Conservation (phyloP, 1,140 invertebrate species). For the Eriosoma lanigerum region DNA sequence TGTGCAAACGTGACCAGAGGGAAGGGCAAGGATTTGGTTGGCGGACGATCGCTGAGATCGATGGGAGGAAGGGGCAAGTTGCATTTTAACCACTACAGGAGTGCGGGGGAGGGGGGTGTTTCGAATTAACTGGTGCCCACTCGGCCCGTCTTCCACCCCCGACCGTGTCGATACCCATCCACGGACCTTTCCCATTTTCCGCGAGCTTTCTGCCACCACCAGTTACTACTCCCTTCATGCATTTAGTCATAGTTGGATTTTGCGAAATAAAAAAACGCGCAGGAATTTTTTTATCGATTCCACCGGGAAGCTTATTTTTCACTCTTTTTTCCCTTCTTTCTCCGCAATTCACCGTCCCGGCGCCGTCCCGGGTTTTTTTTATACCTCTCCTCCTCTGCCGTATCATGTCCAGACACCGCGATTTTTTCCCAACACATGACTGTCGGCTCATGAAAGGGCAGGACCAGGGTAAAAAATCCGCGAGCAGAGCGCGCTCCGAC, state of each 20-base stretch:
- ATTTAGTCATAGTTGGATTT: neutral
- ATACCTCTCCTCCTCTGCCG: neutral
- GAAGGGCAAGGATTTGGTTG: neutral
- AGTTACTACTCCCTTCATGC: neutral
- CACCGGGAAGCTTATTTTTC: slow-evolving; percentile 46
- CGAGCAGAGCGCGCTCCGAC: slow-evolving; percentile 34
- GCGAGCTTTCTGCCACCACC: neutral
- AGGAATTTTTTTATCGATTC: slow-evolving; percentile 52
- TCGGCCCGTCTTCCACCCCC: neutral
- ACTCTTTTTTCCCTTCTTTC: slow-evolving; percentile 13
- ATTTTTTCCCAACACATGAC: slow-evolving; percentile 17
- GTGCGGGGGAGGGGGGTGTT: neutral
- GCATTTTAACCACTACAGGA: slow-evolving; percentile 6
- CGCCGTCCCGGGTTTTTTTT: slow-evolving; percentile 8
- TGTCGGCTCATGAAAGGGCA: neutral
- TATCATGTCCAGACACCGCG: slow-evolving; percentile 44
- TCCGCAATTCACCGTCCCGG: neutral
- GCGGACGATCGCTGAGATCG: neutral
- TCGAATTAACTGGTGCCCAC: slow-evolving; percentile 48
- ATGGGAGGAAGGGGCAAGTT: neutral
- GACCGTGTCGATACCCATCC: slow-evolving; percentile 14
- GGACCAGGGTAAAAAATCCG: slow-evolving; percentile 34
- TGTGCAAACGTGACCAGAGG: neutral
- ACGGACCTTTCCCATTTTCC: neutral
- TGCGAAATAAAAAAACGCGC: slow-evolving; percentile 42